Evolutionary conservation across 2,888 invertebrate species (phyloP), one percentile per base, ranked within the genome.

Genomic region (Mylabris sibirica): DNA sequence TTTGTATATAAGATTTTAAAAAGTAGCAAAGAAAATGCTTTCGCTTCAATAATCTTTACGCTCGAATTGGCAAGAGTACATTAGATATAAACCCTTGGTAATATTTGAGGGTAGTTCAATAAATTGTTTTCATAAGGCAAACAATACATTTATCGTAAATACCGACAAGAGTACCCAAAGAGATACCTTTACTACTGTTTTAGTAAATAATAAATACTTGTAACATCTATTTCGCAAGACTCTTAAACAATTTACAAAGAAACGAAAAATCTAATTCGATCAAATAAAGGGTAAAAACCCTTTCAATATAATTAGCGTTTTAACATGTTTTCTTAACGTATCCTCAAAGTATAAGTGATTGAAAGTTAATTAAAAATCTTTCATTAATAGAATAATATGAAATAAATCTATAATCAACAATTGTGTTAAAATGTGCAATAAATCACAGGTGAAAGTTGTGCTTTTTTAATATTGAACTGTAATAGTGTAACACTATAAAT

Each of bases 371-470:
- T 20, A 49, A 49, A 9, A 6, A 17, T 20, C 17, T 17, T 6
- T 2, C 20, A 53, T 22, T 11, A 44, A 17, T n/a, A 17, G n/a
- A 44, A 17, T 17, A 6, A 17, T 17, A 17, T 38, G 3, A 11
- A 38, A 38, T 3, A 38, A 12, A 14, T 30, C 8, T 30, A 30
- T 30, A 8, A 30, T 30, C 14, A 12, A 17, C 6, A 38, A 38
- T 44, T 17, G 1, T 12, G n/a, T 44, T n/a, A 17, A 38, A 44
- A 11, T 17, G n/a, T 20, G 8, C 0, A 11, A 49, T 49, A 49
- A 49, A 49, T 49, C 20, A 49, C n/a, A 49, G 49, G 49, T 49
- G 49, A 49, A 20, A 49, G 49, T 49, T 17, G 4, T 49, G 30
- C 30, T 49, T 49, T 20, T 20, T 20, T 11, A 11, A 9, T 49